phyloP scores from a whole-genome alignment of 2,888 invertebrate species.

The Gibbula magus region DNA sequence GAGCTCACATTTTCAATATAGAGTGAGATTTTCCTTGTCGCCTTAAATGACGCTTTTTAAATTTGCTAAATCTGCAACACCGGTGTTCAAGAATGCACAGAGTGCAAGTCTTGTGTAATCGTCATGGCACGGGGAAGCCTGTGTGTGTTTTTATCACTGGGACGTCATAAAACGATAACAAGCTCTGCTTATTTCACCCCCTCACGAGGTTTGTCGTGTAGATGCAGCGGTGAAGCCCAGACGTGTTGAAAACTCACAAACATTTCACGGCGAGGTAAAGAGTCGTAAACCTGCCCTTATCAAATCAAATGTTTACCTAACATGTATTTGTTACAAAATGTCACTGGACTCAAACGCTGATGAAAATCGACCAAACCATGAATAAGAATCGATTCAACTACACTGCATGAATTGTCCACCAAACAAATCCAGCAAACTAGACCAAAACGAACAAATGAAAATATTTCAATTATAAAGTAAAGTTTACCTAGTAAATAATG shows the following conservation, averaged over 20 bases:
- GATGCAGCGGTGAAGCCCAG: constrained; percentile 1
- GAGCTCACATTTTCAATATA: constrained; percentile 5
- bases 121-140: not conserved
- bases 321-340: constrained; percentile 10
- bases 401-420: too few species aligned
- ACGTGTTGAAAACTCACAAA: not conserved
- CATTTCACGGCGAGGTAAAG: constrained; percentile 15
- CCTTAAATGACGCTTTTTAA: constrained; percentile 18
- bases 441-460: too few species aligned
- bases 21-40: not conserved
- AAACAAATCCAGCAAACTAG: too few species aligned
- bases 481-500: too few species aligned
- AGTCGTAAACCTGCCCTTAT: constrained; percentile 14
- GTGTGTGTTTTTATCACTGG: constrained; percentile 18
- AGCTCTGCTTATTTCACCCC: not conserved
- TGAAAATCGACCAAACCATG: too few species aligned
- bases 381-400: too few species aligned
- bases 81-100: constrained; percentile 9
- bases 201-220: constrained; percentile 2
- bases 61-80: constrained; percentile 18
- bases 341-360: not conserved
- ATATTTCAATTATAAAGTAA: too few species aligned
- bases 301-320: constrained; percentile 11
- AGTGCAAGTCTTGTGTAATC: constrained; percentile 15
- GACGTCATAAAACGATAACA: constrained; percentile 16